Base-by-base conservation (phyloP, 2,797 vertebrate species). In the Sebastes nivosus region DNA sequence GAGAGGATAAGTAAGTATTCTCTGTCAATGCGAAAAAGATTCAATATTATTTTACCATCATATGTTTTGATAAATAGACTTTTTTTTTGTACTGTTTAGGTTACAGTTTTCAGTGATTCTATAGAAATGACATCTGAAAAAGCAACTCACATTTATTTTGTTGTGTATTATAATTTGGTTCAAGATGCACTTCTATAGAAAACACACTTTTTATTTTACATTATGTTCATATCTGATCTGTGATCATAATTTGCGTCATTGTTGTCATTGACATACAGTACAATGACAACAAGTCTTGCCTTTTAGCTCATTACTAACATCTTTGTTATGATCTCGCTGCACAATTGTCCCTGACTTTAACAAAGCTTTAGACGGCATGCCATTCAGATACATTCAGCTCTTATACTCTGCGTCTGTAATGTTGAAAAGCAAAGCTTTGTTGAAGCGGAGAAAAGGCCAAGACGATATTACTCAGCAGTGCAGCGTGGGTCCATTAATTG, bases 1-100 rank as follows among this genome's bases (percentile, higher is more conserved):
- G 94, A 64, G 94, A 94, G 80, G 94, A 95, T 81, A 95, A 94
- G 94, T 95, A 88, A 95, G 93, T 94, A 83, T 82, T 67, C 6
- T 81, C 36, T 78, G 16, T 57, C 54, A 64, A 2, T 27, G 8
- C 22, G 24, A 76, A 58, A 22, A 20, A 2, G 36, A 30, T 65
- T 34, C 34, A 73, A 32, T 67, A 52, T 30, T 69, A n/a, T 64
- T 81, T 63, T 2, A 42, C 18, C 77, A 74, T 64, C 10, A 30
- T 66, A 50, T 72, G 30, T 36, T 8, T 2, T 59, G 5, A 57
- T 32, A 1, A 5, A 67, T 67, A 6, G 34, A 10, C 10, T 14
- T 11, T 68, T 50, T 34, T 38, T 52, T 42, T 18, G 16, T 13
- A 74, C 7, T 11, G 13, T 55, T 54, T 46, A 57, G 9, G 22